Evolutionary conservation across 2,888 invertebrate species (phyloP).

Genomic region (Synanthedon tipuliformis): DNA sequence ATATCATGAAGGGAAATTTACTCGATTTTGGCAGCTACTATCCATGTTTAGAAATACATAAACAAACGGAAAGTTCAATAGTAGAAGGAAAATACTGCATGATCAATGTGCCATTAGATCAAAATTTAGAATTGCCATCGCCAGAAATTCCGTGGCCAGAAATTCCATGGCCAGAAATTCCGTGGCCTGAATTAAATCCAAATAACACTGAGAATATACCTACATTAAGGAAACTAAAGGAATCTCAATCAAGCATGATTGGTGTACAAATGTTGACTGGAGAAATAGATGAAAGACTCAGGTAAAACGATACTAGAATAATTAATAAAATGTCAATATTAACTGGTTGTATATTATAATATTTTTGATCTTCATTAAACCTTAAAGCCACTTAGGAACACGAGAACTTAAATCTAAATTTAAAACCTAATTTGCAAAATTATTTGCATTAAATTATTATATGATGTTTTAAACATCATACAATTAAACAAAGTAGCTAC

Average conservation of each 20-base stretch:
- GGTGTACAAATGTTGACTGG: background rate
- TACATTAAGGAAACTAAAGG: conserved; percentile 1
- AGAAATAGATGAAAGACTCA: background rate
- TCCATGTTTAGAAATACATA: conserved; percentile 28
- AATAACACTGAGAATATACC: background rate
- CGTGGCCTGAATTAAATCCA: conserved; percentile 5
- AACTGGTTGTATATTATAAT: no score
- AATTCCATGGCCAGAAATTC: conserved; percentile 12
- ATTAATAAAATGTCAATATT: no score
- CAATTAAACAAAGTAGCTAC: no score
- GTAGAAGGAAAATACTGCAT: conserved; percentile 46
- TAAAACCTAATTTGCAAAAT: no score
- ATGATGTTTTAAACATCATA: no score
- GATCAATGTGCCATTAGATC: conserved; percentile 25
- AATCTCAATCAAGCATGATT: background rate
- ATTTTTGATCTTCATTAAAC: no score
- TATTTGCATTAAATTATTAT: no score
- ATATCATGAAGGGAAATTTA: conserved; percentile 22
- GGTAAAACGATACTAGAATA: background rate
- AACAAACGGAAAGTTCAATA: conserved; percentile 14
- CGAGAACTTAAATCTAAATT: no score
- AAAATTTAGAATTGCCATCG: conserved; percentile 11
- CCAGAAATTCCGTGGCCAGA: conserved; percentile 14
- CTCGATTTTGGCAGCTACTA: conserved; percentile 34
- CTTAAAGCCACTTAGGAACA: no score